phyloP scores from a whole-genome alignment of 2,888 invertebrate genomes.

The Allacma fusca region DNA sequence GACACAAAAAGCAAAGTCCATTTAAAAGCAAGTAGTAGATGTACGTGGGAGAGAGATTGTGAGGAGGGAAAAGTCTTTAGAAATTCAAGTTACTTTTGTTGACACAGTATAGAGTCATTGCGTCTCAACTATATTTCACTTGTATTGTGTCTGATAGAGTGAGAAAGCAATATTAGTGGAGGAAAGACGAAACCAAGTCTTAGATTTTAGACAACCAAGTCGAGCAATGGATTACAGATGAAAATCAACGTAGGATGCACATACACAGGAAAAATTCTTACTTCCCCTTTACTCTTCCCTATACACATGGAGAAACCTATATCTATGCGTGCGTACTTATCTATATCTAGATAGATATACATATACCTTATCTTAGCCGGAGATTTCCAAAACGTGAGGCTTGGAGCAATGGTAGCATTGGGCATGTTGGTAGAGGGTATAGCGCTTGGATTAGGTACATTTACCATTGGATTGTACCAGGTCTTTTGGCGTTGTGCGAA shows the following conservation, averaged over 20 bases:
- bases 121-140: slow-evolving; percentile 35
- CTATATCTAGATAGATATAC: too few species aligned
- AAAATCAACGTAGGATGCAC: too few species aligned
- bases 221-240: too few species aligned
- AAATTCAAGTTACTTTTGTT: slow-evolving; percentile 21
- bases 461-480: slow-evolving; percentile 50
- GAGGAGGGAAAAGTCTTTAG: neutral
- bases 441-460: slow-evolving; percentile 3
- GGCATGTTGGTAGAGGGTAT: neutral
- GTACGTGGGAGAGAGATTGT: neutral
- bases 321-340: too few species aligned
- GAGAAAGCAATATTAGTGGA: slow-evolving; percentile 32
- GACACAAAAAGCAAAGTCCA: neutral
- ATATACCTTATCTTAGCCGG: too few species aligned
- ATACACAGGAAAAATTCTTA: neutral
- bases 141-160: slow-evolving; percentile 33
- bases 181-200: slow-evolving; percentile 14
- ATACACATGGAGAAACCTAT: too few species aligned
- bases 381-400: too few species aligned
- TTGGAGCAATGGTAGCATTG: too few species aligned
- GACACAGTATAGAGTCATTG: slow-evolving; percentile 38
- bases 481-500: slow-evolving; percentile 59
- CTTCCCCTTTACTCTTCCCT: too few species aligned
- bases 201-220: neutral
- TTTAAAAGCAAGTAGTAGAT: neutral